Base-by-base conservation (phyloP, 2,113 vertebrate genomes). In the Prolemur simus region DNA sequence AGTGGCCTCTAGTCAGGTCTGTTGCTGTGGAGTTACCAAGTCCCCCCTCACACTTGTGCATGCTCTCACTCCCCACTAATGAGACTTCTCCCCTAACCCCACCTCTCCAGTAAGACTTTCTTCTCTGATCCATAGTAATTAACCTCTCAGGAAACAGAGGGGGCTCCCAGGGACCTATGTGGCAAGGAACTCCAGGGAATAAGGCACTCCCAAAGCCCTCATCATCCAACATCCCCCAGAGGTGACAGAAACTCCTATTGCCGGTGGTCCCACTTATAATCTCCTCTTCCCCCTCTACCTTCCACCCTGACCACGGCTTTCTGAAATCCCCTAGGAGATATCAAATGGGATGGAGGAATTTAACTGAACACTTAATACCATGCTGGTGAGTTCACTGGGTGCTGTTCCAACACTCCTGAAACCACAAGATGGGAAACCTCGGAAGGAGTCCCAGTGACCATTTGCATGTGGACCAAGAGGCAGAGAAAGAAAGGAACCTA, bases 81-180 rank as follows among this genome's bases (percentile, higher is more conserved):
- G 91, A 95, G 42, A 80, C 25, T 94, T 71, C 39, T 86, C n/a
- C 45, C 29, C 42, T 69, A 89, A 42, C 25, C 63, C 60, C 42
- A 47, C 49, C 56, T 78, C 78, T n/a, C 29, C 56, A 77, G 74
- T 37, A 85, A 94, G 88, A 94, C 69, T 96, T 80, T 95, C 74
- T 97, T 93, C 77, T 96, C 88, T 89, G 87, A 95, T 56, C 15
- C 49, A 87, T 32, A 92, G 39, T 95, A 88, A 96, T 91, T 96
- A 96, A 78, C 92, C 78, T 89, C 88, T 91, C 37, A 34, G 45
- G 85, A 92, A 85, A 92, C 54, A 82, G 25, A 94, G n/a, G 68
- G 45, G 37, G 37, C 39, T 86, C 89, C 95, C 63, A 86, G 89
- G 39, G 56, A 64, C 77, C 34, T 91, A 63, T 32, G 29, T 34